These are phyloP conservation scores for Bombus terrestris DNA, from an alignment of 1,140 invertebrate species.

Conservation along the genomic window DNA sequence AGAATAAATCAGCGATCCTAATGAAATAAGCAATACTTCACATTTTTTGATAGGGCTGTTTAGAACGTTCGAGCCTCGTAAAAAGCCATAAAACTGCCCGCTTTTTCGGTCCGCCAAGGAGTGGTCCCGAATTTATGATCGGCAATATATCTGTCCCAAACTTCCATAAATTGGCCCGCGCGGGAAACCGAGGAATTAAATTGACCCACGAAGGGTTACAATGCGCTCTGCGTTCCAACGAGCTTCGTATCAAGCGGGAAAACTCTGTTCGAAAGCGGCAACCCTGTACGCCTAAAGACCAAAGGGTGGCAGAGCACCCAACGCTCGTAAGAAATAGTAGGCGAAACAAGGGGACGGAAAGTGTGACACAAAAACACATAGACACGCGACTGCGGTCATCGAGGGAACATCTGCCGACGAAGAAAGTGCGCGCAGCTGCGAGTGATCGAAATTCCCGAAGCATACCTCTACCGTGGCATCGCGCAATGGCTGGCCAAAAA, in stretches of 20 bases:
- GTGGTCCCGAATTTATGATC: conserved; percentile 40
- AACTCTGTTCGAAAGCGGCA: background rate
- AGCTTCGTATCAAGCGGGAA: background rate
- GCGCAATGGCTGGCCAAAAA: background rate
- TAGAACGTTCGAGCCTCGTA: conserved; percentile 16
- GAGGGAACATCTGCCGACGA: conserved; percentile 68
- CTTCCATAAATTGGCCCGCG: conserved; percentile 15
- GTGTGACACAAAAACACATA: background rate
- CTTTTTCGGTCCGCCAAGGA: conserved; percentile 20
- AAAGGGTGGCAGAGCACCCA: too few relatives aligned
- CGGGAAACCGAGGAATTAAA: conserved; percentile 21
- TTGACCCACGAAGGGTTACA: conserved; percentile 5
- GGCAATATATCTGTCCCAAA: conserved; percentile 25
- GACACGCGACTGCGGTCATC: background rate
- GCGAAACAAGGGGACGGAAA: background rate
- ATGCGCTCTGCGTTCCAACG: background rate
- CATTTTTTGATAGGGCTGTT: conserved; percentile 2
- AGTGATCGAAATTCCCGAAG: conserved; percentile 45
- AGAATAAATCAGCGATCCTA: conserved; percentile 13
- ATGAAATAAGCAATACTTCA: conserved; percentile 34
- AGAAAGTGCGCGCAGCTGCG: conserved; percentile 71
- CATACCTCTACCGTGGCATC: background rate
- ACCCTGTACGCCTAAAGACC: too few relatives aligned
- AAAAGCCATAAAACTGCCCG: conserved; percentile 33
- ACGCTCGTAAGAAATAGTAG: background rate